Evolutionary conservation across 2,888 invertebrate species (phyloP).

Genomic region (Erebia epiphron): DNA sequence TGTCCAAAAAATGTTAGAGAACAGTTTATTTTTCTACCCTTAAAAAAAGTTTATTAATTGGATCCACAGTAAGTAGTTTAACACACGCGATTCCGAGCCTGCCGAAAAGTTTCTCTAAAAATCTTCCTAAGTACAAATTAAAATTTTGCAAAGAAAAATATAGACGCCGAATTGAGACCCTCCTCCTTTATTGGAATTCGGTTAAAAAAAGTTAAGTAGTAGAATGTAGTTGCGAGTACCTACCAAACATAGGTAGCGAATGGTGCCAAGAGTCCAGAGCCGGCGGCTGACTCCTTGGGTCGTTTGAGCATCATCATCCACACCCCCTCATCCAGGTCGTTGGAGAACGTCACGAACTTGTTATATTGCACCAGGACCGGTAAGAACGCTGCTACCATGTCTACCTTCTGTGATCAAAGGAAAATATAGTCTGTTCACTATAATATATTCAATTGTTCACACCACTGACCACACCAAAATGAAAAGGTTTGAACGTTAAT

Average conservation of each 20-base stretch:
- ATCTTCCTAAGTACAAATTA: too few relatives aligned
- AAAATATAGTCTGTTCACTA: not conserved
- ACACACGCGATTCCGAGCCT: too few relatives aligned
- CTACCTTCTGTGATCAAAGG: slow-evolving; percentile 83
- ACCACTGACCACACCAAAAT: too few relatives aligned
- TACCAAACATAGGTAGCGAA: slow-evolving; percentile 88
- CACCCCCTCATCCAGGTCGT: slow-evolving; percentile 87
- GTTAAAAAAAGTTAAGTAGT: not conserved
- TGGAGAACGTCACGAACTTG: slow-evolving; percentile 81
- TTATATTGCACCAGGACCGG: slow-evolving; percentile 85
- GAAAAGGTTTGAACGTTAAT: too few relatives aligned
- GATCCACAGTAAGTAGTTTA: too few relatives aligned
- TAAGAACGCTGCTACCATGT: slow-evolving; percentile 90
- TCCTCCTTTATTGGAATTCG: too few relatives aligned
- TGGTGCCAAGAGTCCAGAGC: slow-evolving; percentile 92
- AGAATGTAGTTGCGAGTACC: slow-evolving; percentile 12
- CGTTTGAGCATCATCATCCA: slow-evolving; percentile 92
- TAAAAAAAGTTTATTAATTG: too few relatives aligned
- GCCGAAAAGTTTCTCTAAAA: too few relatives aligned
- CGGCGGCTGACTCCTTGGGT: slow-evolving; percentile 91
- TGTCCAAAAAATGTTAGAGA: slow-evolving; percentile 37
- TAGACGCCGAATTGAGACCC: too few relatives aligned
- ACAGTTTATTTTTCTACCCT: too few relatives aligned
- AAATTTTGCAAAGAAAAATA: too few relatives aligned
- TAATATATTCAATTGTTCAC: too few relatives aligned